phyloP scores from a whole-genome alignment of 2,113 vertebrate species.

The Mormyrus lacerda region DNA sequence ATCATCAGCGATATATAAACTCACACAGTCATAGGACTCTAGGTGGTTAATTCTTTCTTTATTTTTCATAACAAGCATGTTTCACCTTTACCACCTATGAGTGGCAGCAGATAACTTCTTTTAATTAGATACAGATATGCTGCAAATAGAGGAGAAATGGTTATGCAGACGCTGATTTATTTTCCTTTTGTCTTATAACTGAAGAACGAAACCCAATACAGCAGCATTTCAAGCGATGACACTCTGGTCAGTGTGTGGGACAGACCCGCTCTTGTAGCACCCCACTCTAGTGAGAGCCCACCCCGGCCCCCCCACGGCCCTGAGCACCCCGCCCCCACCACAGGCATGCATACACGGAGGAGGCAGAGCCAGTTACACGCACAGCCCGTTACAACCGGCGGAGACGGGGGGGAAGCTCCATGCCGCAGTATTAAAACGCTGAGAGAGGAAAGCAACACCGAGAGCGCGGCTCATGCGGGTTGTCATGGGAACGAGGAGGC shows the following conservation, averaged over 20 bases:
- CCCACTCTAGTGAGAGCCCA: conserved; percentile 4
- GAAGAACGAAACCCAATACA: not conserved
- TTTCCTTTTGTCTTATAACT: not conserved
- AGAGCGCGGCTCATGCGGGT: conserved; percentile 5
- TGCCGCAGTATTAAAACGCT: conserved; percentile 12
- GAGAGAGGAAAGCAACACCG: not conserved
- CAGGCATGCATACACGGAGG: not conserved
- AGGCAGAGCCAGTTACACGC: not conserved
- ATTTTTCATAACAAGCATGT: not conserved
- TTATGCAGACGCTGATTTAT: not conserved
- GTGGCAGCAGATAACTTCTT: not conserved
- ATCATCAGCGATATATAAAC: not conserved
- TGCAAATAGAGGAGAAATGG: not conserved
- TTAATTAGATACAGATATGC: not conserved
- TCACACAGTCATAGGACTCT: not conserved
- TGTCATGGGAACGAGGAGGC: not conserved
- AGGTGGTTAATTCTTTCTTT: not conserved
- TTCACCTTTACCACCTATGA: not conserved
- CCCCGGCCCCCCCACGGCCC: not conserved
- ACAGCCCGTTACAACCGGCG: not conserved
- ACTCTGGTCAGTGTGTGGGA: not conserved
- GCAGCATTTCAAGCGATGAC: not conserved
- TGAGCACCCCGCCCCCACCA: not conserved
- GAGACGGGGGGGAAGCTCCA: not conserved
- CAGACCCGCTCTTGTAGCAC: not conserved